Base-by-base conservation (phyloP, 2,888 invertebrate species). In the Globia sparganii region DNA sequence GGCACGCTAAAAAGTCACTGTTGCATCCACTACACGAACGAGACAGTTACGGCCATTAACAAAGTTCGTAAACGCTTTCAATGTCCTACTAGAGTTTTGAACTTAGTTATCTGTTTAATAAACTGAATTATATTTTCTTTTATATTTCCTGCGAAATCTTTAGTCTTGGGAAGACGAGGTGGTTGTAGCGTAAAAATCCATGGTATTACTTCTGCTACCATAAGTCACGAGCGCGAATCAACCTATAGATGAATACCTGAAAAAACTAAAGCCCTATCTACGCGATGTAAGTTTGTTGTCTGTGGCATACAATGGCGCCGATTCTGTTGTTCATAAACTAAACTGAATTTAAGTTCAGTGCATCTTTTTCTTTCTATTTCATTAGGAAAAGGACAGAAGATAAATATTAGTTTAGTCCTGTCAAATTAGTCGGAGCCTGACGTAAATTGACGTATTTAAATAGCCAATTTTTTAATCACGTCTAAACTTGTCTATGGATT, bases 61-160 rank as follows among this genome's bases (percentile, higher is more conserved):
- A 34, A 77, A 75, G 40, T 64, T 65, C n/a, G 28, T 64, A 43
- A 65, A 77, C 65, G 65, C 40, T 53, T 65, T 65, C 40, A 62
- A 49, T 40, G n/a, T 53, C 49, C n/a, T 25, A 28, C 53, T 77
- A 53, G 15, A 34, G 65, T 65, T 65, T 34, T 53, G 9, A 75
- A 65, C 53, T 76, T 28, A 28, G 15, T 49, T 49, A 64, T 28
- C 11, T n/a, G 21, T 53, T 53, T 49, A n/a, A 61, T 61, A 28
- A 46, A 6, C 18, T 18, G 6, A 28, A 11, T 71, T 11, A 53
- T 18, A 13, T 9, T 53, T 28, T 37, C 6, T 21, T 28, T 53
- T 40, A n/a, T n/a, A 31, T 73, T n/a, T 13, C 5, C 18, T 31
- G 8, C 0, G 0, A 31, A 31, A 31, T 18, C 31, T 21, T 56